These are phyloP conservation scores for Sciurus carolinensis DNA, from an alignment of 2,797 vertebrate species.

Conservation along the genomic window DNA sequence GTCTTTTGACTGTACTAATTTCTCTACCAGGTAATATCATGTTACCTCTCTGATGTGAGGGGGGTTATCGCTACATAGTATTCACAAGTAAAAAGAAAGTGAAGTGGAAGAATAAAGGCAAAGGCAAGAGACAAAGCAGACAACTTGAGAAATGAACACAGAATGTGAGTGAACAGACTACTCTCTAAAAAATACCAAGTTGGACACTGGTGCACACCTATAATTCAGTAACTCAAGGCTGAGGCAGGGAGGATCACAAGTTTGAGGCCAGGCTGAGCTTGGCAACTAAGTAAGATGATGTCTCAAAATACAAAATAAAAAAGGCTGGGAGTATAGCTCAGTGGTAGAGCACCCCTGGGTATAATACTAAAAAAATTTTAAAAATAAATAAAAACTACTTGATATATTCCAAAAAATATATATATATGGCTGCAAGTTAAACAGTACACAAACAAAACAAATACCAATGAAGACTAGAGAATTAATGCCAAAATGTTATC, in stretches of 20 bases:
- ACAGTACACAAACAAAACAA: not conserved
- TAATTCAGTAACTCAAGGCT: not conserved
- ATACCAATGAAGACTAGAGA: not conserved
- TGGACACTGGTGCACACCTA: not conserved
- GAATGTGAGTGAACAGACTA: no score
- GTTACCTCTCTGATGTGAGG: no score
- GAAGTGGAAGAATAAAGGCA: no score
- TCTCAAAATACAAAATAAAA: not conserved
- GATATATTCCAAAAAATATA: not conserved
- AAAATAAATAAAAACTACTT: not conserved
- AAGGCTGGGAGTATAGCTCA: not conserved
- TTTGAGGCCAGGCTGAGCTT: not conserved
- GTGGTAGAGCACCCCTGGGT: not conserved
- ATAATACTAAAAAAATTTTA: not conserved
- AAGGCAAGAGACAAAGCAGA: no score
- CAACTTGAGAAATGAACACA: no score
- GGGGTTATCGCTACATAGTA: no score
- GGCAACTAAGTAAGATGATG: not conserved
- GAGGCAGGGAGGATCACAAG: not conserved
- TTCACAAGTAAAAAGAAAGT: no score
- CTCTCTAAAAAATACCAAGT: no score
- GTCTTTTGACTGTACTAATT: no score
- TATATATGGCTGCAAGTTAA: not conserved
- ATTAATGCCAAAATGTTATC: conserved; percentile 18
- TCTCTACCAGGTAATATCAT: no score